Base-by-base conservation (phyloP, 2,888 invertebrate species). In the Microplitis deprimator region DNA sequence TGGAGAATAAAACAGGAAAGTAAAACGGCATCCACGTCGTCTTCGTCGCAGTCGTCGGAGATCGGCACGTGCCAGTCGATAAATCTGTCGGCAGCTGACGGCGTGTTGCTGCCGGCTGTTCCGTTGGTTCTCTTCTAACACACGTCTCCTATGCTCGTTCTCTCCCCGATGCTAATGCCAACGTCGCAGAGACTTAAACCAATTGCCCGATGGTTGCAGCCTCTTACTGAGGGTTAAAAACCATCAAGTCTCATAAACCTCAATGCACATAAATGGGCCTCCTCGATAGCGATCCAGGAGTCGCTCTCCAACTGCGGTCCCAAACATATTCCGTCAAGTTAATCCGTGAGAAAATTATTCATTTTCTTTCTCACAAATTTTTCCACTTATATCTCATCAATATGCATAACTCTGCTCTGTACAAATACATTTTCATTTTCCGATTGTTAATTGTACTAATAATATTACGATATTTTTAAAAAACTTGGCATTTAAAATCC, bases 51-150 rank as follows among this genome's bases (percentile, higher is more conserved):
- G 50, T 50, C 76, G 68, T 73, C 74, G 71, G 70, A 84, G 86
- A 88, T 88, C 88, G 89, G 89, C 89, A 89, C 89, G 89, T 89
- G 89, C 89, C 89, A 86, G 86, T 87, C 89, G 89, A 89, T 89
- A 89, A 89, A 89, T 89, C 89, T 89, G 89, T 89, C 88, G 87
- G 88, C 89, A 89, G 89, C 89, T 89, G 89, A 88, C 86, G 84
- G 87, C 86, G 85, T 86, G 86, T 87, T 84, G 85, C 84, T 78
- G 80, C 77, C 75, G 74, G 78, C 78, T 77, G 76, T 67, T 68
- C 62, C 60, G 74, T 39, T 68, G 38, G 17, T 62, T 10, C 62
- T 62, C 16, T 20, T 62, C 62, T 62, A 62, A 8, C 62, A 7
- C 62, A 17, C n/a, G 13, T 20, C 7, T 16, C n/a, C 17, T 62